Evolutionary conservation across 2,113 vertebrate species (phyloP), one percentile per base, ranked within the genome.

Genomic region (Scytalopus superciliaris): DNA sequence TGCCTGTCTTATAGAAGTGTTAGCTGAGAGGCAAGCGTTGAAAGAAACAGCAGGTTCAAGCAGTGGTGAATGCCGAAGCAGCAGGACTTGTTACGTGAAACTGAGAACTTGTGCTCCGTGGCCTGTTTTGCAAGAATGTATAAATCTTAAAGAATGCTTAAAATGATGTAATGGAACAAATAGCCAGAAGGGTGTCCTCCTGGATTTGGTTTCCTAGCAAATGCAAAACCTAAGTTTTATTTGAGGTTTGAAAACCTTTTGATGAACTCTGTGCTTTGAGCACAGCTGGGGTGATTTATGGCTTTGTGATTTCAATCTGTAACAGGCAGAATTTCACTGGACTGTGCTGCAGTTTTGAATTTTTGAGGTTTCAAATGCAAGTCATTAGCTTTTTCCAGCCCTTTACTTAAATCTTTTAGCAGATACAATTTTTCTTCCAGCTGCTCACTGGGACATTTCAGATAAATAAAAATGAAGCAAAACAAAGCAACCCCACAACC

Each of bases 191-290:
- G 13, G 12, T 85, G 23, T 85, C 66, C 57, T 79, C 45, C 31
- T 82, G 62, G 62, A 31, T 87, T 69, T 91, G 40, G 67, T 87
- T 83, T 85, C 87, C 55, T 55, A 88, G 78, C 18, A 82, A 93
- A 94, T 42, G 23, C 45, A 57, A 84, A 85, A 64, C 37, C 16
- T 72, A 67, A 83, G 62, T 91, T 96, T 85, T 84, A 39, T 89
- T 72, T 96, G 67, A 88, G 74, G 37, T 83, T 93, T 94, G 35
- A 79, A 91, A 94, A 88, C 55, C 70, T 93, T 94, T 91, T 90
- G 87, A 69, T 95, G 82, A 96, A 91, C 73, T 66, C 55, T 90
- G 57, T 50, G 50, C 67, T 89, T 94, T 93, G 67, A 83, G 63
- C 5, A 21, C 67, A 90, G 59, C 67, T 70, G 45, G 78, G 19